Base-by-base conservation (phyloP, 1,140 invertebrate genomes). In the Melitaea cinxia region DNA sequence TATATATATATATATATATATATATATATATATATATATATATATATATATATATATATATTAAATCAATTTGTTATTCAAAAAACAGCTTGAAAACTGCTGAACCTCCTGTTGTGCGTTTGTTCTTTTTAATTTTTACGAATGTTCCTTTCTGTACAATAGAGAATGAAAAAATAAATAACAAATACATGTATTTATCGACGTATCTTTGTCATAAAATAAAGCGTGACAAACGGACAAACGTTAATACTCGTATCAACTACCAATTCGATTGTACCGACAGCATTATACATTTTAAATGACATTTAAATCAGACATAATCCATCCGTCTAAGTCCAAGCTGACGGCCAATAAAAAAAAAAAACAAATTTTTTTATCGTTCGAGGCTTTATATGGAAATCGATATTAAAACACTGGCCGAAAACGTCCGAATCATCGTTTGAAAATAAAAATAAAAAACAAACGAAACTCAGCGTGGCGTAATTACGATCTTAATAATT, bases 341-440 rank as follows among this genome's bases (percentile, higher is more conserved):
- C 63, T 59, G 67, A 52, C 37, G 37, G 14, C 37, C 14, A 42
- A 42, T 17, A 66, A 4, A 63, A 45, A 69, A 69, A 30, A 76
- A 66, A 76, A 73, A 45, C 73, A 64, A 64, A 47, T 70, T 33
- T 62, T 67, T 68, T 63, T 73, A 70, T 67, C 53, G 70, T 70
- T 52, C 37, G 21, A 52, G 42, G 30, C 61, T 30, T 19, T 54
- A 70, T 72, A 78, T 75, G 70, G 73, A 78, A 73, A 76, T 76
- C 69, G 69, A 78, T 76, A 78, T 74, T 72, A 74, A 75, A 75
- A 78, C 67, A 77, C 64, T 68, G 72, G 39, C 57, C 63, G 73
- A 64, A 64, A 73, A 78, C 58, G 63, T 26, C 57, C 64, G 70
- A 78, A 65, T 78, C 76, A 78, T 76, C 65, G 66, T 68, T 60